Conservation (phyloP, 2,888 invertebrate species). For the Leptopilina syphax region DNA sequence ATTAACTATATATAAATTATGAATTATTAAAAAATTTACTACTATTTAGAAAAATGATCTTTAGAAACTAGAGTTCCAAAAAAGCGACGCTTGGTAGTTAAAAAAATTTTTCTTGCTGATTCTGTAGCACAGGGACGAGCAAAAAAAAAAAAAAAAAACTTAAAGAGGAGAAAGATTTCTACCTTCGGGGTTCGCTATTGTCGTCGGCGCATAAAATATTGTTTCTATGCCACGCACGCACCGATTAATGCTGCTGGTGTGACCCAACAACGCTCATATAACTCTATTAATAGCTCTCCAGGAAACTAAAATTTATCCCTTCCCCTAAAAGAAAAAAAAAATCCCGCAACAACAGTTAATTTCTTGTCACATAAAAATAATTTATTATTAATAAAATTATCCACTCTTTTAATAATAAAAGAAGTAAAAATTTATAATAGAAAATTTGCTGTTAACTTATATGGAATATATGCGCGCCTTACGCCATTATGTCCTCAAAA, state of each 20-base stretch:
- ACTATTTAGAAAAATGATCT: too few relatives aligned
- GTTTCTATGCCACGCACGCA: conserved; percentile 70
- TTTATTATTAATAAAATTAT: conserved; percentile 6
- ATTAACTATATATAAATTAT: too few relatives aligned
- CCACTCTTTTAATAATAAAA: background rate
- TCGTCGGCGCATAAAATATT: conserved; percentile 67
- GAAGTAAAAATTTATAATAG: background rate
- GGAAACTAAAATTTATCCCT: conserved; percentile 52
- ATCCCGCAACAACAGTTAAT: background rate
- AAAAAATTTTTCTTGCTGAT: background rate
- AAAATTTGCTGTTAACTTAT: background rate
- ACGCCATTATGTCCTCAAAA: background rate
- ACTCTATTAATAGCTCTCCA: conserved; percentile 65
- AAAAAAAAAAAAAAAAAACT: conserved; percentile 19
- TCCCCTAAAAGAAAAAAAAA: too few relatives aligned
- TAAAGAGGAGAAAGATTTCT: conserved; percentile 43
- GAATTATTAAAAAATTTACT: too few relatives aligned
- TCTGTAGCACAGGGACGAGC: background rate
- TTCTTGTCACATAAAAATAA: background rate
- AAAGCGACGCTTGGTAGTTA: too few relatives aligned
- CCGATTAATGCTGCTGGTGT: conserved; percentile 68
- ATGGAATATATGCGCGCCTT: too few relatives aligned
- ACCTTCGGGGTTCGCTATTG: conserved; percentile 61
- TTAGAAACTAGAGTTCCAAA: too few relatives aligned
- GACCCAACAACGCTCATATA: conserved; percentile 56